Conservation (phyloP, 2,113 vertebrate species). For the Atherinomorus stipes region DNA sequence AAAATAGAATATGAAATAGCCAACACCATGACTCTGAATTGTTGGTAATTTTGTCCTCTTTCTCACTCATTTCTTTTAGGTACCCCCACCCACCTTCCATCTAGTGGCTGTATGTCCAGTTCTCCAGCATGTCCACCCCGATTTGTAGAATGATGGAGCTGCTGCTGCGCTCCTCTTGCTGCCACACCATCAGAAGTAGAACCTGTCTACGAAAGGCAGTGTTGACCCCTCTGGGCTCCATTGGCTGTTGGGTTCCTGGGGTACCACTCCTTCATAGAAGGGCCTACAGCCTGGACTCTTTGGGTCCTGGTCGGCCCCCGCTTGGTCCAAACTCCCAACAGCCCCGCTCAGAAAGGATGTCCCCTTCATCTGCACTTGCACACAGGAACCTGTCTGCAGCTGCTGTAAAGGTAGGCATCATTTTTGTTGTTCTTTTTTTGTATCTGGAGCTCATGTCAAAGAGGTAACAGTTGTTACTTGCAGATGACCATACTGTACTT, state of each 20-base stretch:
- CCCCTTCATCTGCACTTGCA: constrained; percentile 48
- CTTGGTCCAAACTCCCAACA: constrained; percentile 51
- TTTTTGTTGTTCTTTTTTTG: not conserved
- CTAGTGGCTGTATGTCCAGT: not conserved
- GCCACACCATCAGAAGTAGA: constrained; percentile 43
- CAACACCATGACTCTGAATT: not conserved
- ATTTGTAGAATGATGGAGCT: constrained; percentile 52
- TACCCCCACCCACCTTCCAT: not conserved
- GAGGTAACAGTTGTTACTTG: no score
- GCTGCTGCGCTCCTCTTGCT: constrained; percentile 54
- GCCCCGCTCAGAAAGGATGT: constrained; percentile 44
- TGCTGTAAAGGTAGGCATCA: constrained; percentile 65
- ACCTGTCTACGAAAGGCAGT: constrained; percentile 15
- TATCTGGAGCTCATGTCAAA: no score
- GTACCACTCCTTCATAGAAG: constrained; percentile 52
- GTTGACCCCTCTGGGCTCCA: constrained; percentile 13
- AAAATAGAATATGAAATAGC: no score
- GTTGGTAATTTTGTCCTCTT: not conserved
- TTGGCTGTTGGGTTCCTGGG: constrained; percentile 7
- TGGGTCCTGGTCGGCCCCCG: constrained; percentile 46
- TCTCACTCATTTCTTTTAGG: not conserved
- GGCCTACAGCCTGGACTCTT: constrained; percentile 68
- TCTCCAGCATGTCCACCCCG: constrained; percentile 64
- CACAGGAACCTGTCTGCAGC: constrained; percentile 75
- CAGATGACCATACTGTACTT: no score